phyloP scores from a whole-genome alignment of 2,888 invertebrate genomes.

The Eupithecia centaureata region DNA sequence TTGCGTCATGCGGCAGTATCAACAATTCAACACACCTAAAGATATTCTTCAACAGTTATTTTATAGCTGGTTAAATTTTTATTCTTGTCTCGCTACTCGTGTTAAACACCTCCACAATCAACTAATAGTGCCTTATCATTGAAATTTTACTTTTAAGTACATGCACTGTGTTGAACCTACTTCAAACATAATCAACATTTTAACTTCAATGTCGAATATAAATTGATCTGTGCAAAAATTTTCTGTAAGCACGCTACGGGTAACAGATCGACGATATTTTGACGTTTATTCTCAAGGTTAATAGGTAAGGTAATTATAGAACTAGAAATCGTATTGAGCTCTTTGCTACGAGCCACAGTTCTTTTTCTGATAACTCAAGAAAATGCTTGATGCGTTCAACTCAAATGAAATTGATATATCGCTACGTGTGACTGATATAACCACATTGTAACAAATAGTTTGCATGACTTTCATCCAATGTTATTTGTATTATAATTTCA shows the following conservation, averaged over 20 bases:
- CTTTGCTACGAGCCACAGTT: constrained; percentile 9
- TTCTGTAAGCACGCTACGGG: constrained; percentile 7
- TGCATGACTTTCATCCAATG: constrained; percentile 42
- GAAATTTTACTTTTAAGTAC: background rate
- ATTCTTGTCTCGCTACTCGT: constrained; percentile 25
- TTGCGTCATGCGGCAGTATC: constrained; percentile 59
- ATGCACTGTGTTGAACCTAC: background rate
- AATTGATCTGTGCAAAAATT: constrained; percentile 7
- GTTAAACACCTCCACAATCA: constrained; percentile 22
- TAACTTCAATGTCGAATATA: constrained; percentile 11
- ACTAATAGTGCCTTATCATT: constrained; percentile 4
- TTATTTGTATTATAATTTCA: constrained; percentile 30
- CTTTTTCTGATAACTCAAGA: background rate
- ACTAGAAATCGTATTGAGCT: constrained; percentile 19
- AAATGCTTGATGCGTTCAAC: background rate
- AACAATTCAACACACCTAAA: constrained; percentile 37
- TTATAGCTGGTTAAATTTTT: constrained; percentile 31
- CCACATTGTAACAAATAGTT: constrained; percentile 28
- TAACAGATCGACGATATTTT: constrained; percentile 24
- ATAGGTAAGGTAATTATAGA: constrained; percentile 21
- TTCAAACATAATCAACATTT: background rate
- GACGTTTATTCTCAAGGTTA: constrained; percentile 26
- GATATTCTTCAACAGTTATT: constrained; percentile 22
- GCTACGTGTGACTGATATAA: constrained; percentile 7
- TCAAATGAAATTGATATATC: background rate